Evolutionary conservation across 2,113 vertebrate genomes (phyloP).

Genomic region (Chlorocebus sabaeus): DNA sequence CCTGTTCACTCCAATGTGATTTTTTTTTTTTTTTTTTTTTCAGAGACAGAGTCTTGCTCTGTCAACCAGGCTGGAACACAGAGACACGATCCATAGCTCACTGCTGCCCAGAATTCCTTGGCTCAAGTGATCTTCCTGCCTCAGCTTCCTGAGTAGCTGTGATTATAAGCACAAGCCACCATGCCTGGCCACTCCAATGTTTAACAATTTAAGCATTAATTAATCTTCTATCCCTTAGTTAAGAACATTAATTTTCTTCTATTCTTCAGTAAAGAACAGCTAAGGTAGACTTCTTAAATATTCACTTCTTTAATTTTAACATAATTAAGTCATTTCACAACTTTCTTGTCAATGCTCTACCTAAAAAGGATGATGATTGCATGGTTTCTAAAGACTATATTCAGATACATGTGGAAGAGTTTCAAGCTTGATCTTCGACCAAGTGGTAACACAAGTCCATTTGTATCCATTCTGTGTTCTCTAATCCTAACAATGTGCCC

Average conservation of each 20-base stretch:
- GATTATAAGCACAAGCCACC: not conserved
- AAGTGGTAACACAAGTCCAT: not conserved
- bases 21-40: not conserved
- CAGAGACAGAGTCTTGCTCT: not conserved
- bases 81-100: too few relatives aligned
- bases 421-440: not conserved
- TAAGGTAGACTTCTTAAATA: conserved; percentile 11
- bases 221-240: not conserved
- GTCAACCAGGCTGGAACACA: too few relatives aligned
- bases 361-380: not conserved
- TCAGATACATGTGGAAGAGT: not conserved
- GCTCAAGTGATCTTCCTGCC: not conserved
- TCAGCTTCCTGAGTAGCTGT: not conserved
- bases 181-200: not conserved
- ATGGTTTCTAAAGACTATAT: not conserved
- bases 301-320: conserved; percentile 8
- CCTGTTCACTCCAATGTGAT: not conserved
- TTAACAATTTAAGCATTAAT: not conserved
- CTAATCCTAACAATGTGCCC: not conserved
- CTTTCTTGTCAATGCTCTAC: not conserved
- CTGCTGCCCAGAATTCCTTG: not conserved
- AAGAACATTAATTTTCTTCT: conserved; percentile 9
- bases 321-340: conserved; percentile 28
- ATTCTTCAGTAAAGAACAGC: not conserved
- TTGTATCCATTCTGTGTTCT: not conserved